These are phyloP conservation scores for Trisateles emortualis DNA, from an alignment of 2,888 invertebrate species.

Conservation along the genomic window DNA sequence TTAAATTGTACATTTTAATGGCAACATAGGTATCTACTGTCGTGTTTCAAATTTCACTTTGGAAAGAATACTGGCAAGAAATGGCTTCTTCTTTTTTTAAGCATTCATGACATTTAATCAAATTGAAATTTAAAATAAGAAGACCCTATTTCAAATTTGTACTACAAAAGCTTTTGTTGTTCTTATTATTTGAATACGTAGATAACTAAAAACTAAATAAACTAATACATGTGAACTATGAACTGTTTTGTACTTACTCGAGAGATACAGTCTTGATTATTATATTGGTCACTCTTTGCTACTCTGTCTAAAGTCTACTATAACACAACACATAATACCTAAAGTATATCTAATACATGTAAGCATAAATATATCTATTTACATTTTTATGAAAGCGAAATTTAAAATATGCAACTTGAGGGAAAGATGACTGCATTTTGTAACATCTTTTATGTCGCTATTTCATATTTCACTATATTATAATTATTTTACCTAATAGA, in stretches of 20 bases:
- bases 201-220: conserved; percentile 35
- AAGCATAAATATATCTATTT: conserved; percentile 39
- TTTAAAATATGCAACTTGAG: conserved; percentile 5
- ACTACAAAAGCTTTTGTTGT: not conserved
- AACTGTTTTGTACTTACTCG: conserved; percentile 78
- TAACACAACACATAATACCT: conserved; percentile 29
- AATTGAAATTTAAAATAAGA: not conserved
- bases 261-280: conserved; percentile 79
- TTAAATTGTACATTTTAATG: not conserved
- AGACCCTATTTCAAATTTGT: not conserved
- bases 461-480: not conserved
- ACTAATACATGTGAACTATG: conserved; percentile 38
- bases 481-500: not conserved
- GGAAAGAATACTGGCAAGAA: not conserved
- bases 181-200: conserved; percentile 4
- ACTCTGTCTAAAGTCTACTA: conserved; percentile 27
- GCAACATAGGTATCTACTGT: too few relatives aligned
- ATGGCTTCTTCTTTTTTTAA: not conserved
- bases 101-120: conserved; percentile 24
- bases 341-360: conserved; percentile 37
- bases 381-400: conserved; percentile 28
- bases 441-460: not conserved
- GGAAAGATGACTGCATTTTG: not conserved
- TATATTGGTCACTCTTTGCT: conserved; percentile 77
- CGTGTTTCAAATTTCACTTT: too few relatives aligned